A percentile compares a stretch with the other conserved stretches of the same genome.
These are phyloP conservation scores for Cyphomyrus discorhynchus DNA, from an alignment of 2,113 vertebrate species.

Conservation along the genomic window DNA sequence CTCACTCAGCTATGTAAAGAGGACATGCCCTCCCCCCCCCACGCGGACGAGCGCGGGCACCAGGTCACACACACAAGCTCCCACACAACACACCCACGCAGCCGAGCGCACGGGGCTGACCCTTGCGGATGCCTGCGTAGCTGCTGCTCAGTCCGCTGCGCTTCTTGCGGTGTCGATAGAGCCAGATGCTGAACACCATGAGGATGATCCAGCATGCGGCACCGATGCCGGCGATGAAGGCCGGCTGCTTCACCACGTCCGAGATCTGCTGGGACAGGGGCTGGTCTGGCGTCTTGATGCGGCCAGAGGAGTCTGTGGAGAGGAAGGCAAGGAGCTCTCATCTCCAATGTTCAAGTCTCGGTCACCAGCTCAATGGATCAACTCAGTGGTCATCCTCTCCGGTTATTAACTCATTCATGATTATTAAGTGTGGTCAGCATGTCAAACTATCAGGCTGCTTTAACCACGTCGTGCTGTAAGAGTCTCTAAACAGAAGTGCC, in stretches of 20 bases:
- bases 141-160: slow-evolving; percentile 83
- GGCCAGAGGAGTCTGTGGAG: slow-evolving; percentile 76
- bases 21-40: neutral
- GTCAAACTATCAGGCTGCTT: neutral
- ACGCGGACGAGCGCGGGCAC: neutral
- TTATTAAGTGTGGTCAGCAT: neutral
- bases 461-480: neutral
- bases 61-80: neutral
- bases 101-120: slow-evolving; percentile 50
- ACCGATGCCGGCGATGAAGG: slow-evolving; percentile 93
- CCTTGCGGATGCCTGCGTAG: slow-evolving; percentile 94
- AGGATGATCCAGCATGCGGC: slow-evolving; percentile 97
- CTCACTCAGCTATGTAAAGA: neutral
- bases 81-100: slow-evolving; percentile 29
- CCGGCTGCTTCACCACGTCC: slow-evolving; percentile 91
- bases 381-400: neutral
- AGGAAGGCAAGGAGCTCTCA: neutral
- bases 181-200: slow-evolving; percentile 97
- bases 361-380: neutral
- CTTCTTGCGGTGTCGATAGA: slow-evolving; percentile 92
- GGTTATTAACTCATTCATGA: neutral
- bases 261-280: slow-evolving; percentile 95
- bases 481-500: neutral
- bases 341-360: neutral
- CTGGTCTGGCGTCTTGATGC: slow-evolving; percentile 71